These are phyloP conservation scores for Tauraco erythrolophus DNA, from an alignment of 2,113 vertebrate genomes.

Conservation along the genomic window DNA sequence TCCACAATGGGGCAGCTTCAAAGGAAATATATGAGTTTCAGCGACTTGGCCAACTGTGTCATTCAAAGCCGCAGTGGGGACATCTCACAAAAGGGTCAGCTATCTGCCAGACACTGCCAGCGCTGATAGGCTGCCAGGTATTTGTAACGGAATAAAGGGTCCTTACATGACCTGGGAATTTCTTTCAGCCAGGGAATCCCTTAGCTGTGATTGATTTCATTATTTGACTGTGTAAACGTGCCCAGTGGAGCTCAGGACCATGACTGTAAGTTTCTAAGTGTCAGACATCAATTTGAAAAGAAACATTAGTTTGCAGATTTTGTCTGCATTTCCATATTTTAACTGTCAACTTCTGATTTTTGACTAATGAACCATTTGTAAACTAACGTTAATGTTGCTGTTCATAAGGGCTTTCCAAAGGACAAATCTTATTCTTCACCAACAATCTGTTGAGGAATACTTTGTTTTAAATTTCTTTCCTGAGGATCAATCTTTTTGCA, in stretches of 20 bases:
- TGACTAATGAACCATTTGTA: background rate
- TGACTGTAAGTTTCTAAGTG: background rate
- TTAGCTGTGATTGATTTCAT: background rate
- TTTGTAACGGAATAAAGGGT: constrained; percentile 10
- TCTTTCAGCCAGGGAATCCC: constrained; percentile 34
- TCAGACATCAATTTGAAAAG: background rate
- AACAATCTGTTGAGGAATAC: background rate
- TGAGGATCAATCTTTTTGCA: background rate
- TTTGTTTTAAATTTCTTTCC: background rate
- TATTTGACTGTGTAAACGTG: background rate
- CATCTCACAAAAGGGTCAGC: background rate
- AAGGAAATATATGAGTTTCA: background rate
- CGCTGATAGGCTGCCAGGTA: accelerated
- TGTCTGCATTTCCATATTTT: background rate
- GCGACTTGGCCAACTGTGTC: background rate
- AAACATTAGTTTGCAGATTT: background rate
- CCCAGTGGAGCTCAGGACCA: background rate
- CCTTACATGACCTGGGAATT: background rate
- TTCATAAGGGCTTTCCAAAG: background rate
- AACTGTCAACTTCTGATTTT: background rate
- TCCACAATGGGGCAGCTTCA: background rate
- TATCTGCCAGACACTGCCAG: background rate
- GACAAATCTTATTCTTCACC: background rate
- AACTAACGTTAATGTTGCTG: background rate
- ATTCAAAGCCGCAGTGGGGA: background rate